Percentiles rank a stretch among this genome's conserved stretches.
Evolutionary conservation across 2,888 invertebrate species (phyloP).

Genomic region (Punctoribates punctum): DNA sequence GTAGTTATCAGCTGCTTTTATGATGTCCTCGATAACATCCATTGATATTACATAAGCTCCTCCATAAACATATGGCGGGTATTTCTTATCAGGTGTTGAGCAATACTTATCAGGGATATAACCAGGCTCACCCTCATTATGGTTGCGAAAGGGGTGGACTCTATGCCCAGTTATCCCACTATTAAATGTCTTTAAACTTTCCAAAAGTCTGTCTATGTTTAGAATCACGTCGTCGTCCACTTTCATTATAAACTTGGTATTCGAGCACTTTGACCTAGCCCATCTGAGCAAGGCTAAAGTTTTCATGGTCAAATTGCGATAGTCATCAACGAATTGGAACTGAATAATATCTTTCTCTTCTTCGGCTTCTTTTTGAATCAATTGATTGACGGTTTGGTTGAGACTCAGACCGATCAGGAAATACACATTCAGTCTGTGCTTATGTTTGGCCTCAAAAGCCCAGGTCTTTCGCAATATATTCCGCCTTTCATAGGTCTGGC

Average conservation of each 20-base stretch:
- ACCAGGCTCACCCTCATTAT: not conserved
- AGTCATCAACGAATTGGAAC: not conserved
- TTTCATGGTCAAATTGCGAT: not conserved
- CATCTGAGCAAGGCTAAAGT: not conserved
- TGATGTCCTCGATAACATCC: not conserved
- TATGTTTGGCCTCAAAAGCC: not conserved
- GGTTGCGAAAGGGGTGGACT: not conserved
- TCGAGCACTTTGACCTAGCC: not conserved
- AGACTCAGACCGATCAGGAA: not conserved
- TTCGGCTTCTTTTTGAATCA: not conserved
- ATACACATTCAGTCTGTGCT: not conserved
- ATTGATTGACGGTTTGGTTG: not conserved
- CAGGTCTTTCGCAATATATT: not conserved
- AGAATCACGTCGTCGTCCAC: not conserved
- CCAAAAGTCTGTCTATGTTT: not conserved
- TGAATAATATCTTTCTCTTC: not conserved
- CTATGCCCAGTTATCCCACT: not conserved
- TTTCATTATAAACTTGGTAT: not conserved
- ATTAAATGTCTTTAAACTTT: not conserved
- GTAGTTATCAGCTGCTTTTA: not conserved
- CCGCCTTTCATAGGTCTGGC: not conserved
- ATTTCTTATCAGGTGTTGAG: not conserved
- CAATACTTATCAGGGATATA: not conserved
- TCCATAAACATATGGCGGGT: not conserved
- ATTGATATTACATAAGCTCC: not conserved